Percentiles rank a stretch among this genome's conserved stretches.
Evolutionary conservation across 2,888 invertebrate genomes (phyloP).

Genomic region (Unio delphinus): DNA sequence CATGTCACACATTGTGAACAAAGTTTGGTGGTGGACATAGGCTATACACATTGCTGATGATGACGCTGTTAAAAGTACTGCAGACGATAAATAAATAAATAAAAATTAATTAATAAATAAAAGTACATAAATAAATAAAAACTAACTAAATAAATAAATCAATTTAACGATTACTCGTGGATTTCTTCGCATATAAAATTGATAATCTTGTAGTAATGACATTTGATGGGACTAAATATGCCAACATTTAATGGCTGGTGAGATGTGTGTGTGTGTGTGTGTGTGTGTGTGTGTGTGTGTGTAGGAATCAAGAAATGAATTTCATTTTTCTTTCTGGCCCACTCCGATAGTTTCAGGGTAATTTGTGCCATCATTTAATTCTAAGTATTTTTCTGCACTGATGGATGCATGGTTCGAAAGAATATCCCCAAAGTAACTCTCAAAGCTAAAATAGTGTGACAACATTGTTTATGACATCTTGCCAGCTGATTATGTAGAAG

Average conservation of each 20-base stretch:
- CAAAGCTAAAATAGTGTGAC: slow-evolving; percentile 20
- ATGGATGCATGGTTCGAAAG: slow-evolving; percentile 19
- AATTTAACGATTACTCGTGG: not conserved
- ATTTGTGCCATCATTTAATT: slow-evolving; percentile 28
- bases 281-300: slow-evolving; percentile 6
- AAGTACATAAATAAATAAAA: no score
- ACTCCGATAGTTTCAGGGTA: slow-evolving; percentile 15
- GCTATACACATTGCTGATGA: no score
- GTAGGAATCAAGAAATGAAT: slow-evolving; percentile 20
- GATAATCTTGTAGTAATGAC: slow-evolving; percentile 16
- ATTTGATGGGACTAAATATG: slow-evolving; percentile 20
- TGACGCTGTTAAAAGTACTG: no score
- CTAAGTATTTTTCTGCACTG: slow-evolving; percentile 6
- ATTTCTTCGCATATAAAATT: slow-evolving; percentile 11
- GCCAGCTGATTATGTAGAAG: slow-evolving; percentile 19
- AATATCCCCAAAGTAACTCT: slow-evolving; percentile 19
- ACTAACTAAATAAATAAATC: not conserved
- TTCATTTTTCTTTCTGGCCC: slow-evolving; percentile 24
- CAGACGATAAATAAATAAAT: no score
- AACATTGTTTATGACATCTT: slow-evolving; percentile 24
- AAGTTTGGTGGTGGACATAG: no score
- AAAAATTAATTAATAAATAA: no score
- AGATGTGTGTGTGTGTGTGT: slow-evolving; percentile 12
- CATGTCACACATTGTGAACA: no score
- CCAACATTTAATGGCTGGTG: slow-evolving; percentile 23